These are phyloP conservation scores for Osmoderma eremita DNA, from an alignment of 2,888 invertebrate genomes.

Conservation along the genomic window DNA sequence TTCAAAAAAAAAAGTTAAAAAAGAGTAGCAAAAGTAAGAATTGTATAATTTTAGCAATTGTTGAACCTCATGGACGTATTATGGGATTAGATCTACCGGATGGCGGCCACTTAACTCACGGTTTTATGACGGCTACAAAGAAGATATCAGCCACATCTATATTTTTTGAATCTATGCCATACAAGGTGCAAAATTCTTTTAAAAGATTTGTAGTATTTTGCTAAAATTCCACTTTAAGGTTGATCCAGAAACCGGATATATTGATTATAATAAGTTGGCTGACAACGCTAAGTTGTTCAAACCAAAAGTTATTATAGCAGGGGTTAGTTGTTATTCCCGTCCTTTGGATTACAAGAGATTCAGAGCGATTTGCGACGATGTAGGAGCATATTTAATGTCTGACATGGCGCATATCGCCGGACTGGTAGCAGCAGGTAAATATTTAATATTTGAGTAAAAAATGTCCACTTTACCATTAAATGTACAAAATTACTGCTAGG, in stretches of 20 bases:
- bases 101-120: slow-evolving; percentile 95
- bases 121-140: slow-evolving; percentile 89
- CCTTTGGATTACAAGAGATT: slow-evolving; percentile 92
- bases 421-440: slow-evolving; percentile 82
- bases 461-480: slow-evolving; percentile 1
- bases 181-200: slow-evolving; percentile 73
- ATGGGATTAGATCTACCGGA: slow-evolving; percentile 98
- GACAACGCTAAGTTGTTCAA: slow-evolving; percentile 87
- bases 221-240: slow-evolving; percentile 62
- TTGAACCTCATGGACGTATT: slow-evolving; percentile 93
- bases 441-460: background rate
- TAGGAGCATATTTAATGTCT: slow-evolving; percentile 87
- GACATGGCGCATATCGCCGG: slow-evolving; percentile 98
- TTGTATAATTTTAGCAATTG: slow-evolving; percentile 62
- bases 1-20: slow-evolving; percentile 1
- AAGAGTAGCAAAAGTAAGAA: background rate
- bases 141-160: slow-evolving; percentile 97
- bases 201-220: too few relatives aligned
- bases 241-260: slow-evolving; percentile 82
- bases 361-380: slow-evolving; percentile 82
- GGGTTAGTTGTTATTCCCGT: slow-evolving; percentile 92
- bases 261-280: slow-evolving; percentile 91
- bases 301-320: slow-evolving; percentile 93
- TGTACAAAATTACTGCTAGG: slow-evolving; percentile 59
- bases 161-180: slow-evolving; percentile 98